Evolutionary conservation across 2,797 vertebrate species (phyloP), one percentile per base, ranked within the genome.

Genomic region (Anas bahamensis): DNA sequence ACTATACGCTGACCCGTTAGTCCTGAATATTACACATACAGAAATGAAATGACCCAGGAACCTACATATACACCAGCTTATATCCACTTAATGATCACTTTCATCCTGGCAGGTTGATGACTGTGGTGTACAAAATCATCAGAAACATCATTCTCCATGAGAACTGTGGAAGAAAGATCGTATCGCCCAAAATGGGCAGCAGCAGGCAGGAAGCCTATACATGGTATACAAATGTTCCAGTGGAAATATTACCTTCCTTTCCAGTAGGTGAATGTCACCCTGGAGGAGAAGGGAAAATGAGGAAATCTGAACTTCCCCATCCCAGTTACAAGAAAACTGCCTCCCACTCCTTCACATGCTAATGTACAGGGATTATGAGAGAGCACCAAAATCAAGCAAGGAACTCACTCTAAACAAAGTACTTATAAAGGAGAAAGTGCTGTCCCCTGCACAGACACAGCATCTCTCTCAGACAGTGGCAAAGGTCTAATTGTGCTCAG

Each of bases 401-500:
- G 24, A 72, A 15, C n/a, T 44, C 74, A 70, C n/a, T 37, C 37
- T 65, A 90, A 74, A 11, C 57, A 84, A 90, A 91, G 46, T 48
- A 41, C 85, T 66, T 87, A 21, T 42, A 48, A 59, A 84, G 64
- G 64, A 82, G 72, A 90, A 73, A 83, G 42, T 60, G 52, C 31
- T 73, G 60, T 89, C 64, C 42, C 70, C 82, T 61, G 64, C 15
- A n/a, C 41, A 81, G 70, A 53, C 71, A 73, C 8, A 2, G 80
- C 60, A 87, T 66, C 53, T 41, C 85, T 64, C 72, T 69, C 37
- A 81, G 44, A 39, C n/a, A 60, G 19, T 31, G 44, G 89, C 61
- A 63, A 93, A 93, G 73, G 73, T 93, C 88, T 56, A 88, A 81
- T 42, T 95, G 65, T 63, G 80, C 77, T 92, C 23, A 50, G 69